Base-by-base conservation (phyloP, 1,140 invertebrate species). In the Acromyrmex echinatior region DNA sequence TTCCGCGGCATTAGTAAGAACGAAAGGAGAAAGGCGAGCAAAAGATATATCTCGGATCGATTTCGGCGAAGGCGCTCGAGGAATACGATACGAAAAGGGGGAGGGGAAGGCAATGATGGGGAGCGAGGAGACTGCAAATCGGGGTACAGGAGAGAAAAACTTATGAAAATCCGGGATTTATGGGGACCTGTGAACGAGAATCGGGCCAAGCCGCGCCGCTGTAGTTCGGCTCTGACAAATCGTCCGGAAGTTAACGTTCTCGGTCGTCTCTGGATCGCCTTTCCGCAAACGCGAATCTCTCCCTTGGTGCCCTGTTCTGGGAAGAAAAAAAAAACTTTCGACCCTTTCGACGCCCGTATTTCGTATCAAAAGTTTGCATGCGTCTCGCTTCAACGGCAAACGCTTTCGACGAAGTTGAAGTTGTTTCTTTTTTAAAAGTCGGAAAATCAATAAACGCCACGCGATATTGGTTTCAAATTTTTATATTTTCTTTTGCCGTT, bases 101-200 rank as follows among this genome's bases (percentile, higher is more conserved):
- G 1, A 60, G 31, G 31, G 31, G 31, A 3, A 5, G 31, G 4
- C 31, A 31, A 3, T 18, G 18, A 25, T 31, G 73, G 63, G 51
- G 70, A 66, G 53, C 49, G 63, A 62, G 71, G 28, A 21, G 35
- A 21, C 77, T 76, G 21, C 4, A 21, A 21, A 74, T 25, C 63
- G 85, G 35, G 53, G 51, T 28, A 60, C 10, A 53, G 25, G 58
- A 77, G 45, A 86, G 74, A 88, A 76, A 88, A 92, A 92, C 89
- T 93, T 92, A 93, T 92, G 92, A 93, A 93, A 93, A 93, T 93
- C 90, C 90, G 53, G 86, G 89, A 93, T 93, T 93, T 93, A 93
- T 93, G 70, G 80, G 66, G 49, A 79, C 77, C 63, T 76, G 79
- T 73, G 79, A 60, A 39, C 79, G 82, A 79, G 45, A 79, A 62